Evolutionary conservation across 1,140 invertebrate genomes (phyloP).

Genomic region (Pseudomyrmex cubaensis): DNA sequence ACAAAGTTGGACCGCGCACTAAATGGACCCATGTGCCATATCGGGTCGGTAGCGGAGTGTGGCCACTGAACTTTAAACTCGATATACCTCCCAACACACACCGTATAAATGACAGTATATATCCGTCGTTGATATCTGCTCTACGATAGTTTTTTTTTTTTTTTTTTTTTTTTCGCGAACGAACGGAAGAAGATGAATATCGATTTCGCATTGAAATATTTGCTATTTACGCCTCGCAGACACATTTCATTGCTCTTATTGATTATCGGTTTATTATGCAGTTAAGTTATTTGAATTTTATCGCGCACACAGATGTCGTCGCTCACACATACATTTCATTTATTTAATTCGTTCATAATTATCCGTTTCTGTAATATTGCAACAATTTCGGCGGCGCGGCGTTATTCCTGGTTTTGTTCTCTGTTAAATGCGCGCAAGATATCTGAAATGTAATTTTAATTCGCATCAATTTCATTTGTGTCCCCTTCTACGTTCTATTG

Average conservation of each 20-base stretch:
- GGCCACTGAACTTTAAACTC: constrained; percentile 32
- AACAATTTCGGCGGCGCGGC: constrained; percentile 29
- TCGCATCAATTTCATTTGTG: constrained; percentile 53
- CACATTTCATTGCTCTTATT: constrained; percentile 17
- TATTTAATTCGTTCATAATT: constrained; percentile 60
- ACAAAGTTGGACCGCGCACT: constrained; percentile 11
- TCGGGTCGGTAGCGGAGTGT: constrained; percentile 1
- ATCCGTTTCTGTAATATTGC: constrained; percentile 55
- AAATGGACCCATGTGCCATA: constrained; percentile 19
- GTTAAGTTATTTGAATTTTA: constrained; percentile 55
- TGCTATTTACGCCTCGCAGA: constrained; percentile 15
- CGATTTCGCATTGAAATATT: constrained; percentile 22
- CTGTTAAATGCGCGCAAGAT: constrained; percentile 52
- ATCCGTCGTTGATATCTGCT: no score
- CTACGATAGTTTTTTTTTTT: background rate
- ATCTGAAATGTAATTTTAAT: constrained; percentile 59
- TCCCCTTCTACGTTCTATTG: background rate
- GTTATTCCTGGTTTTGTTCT: constrained; percentile 45
- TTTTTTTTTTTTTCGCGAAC: background rate
- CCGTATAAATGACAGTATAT: background rate
- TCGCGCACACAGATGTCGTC: constrained; percentile 36
- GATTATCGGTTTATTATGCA: constrained; percentile 40
- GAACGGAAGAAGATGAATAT: background rate
- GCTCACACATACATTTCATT: constrained; percentile 37
- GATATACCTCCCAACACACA: constrained; percentile 7